Conservation (phyloP, 2,113 vertebrate genomes). For the Onychostruthus taczanowskii region DNA sequence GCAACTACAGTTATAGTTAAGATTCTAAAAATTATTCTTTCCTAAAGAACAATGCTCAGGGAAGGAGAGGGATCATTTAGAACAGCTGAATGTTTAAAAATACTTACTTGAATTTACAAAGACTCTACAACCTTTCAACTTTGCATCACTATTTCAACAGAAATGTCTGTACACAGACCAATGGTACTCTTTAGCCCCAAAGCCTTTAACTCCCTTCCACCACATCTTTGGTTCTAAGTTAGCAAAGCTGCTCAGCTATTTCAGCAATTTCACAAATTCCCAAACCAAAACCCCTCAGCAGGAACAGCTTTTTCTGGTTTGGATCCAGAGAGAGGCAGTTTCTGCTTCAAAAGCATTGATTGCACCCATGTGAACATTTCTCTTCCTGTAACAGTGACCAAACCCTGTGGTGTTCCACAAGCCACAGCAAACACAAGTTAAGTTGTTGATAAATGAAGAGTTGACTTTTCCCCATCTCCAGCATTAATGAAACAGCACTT, state of each 20-base stretch:
- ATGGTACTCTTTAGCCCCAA: background rate
- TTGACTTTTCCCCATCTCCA: background rate
- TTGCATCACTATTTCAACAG: background rate
- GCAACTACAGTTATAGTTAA: background rate
- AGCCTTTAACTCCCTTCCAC: background rate
- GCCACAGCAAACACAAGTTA: background rate
- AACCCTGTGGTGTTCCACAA: background rate
- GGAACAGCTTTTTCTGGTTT: background rate
- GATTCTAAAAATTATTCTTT: background rate
- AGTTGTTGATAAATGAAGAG: background rate
- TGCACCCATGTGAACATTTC: accelerated
- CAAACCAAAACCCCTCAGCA: background rate
- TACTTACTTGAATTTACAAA: background rate
- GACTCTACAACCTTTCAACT: background rate
- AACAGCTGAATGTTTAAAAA: background rate
- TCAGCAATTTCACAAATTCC: background rate
- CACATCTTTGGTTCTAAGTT: background rate
- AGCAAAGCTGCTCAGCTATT: background rate
- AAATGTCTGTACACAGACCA: background rate
- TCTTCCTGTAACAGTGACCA: background rate
- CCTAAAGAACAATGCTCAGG: background rate
- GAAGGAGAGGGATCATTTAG: background rate
- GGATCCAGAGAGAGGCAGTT: background rate
- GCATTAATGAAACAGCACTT: background rate
- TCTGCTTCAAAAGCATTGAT: background rate